Percentiles rank a stretch among this genome's conserved stretches.
Evolutionary conservation across 2,888 invertebrate genomes (phyloP).

Genomic region (Axea sp.): DNA sequence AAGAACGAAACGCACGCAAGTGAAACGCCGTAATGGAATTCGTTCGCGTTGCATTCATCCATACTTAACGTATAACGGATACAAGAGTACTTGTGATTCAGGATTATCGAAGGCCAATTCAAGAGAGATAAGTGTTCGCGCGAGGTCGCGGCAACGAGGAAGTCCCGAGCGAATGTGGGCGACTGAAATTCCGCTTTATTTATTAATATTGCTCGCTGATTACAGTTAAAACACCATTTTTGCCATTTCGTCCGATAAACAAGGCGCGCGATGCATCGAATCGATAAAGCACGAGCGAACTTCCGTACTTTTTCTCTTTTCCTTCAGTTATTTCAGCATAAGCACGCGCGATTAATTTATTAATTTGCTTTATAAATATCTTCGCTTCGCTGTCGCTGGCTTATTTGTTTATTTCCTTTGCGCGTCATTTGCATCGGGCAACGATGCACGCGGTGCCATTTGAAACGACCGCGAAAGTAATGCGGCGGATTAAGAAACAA

Average conservation of each 20-base stretch:
- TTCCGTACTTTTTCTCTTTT: too few species aligned
- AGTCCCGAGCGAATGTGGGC: conserved; percentile 44
- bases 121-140: conserved; percentile 43
- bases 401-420: too few species aligned
- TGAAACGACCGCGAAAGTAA: too few species aligned
- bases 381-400: too few species aligned
- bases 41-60: conserved; percentile 32
- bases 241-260: conserved; percentile 33
- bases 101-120: conserved; percentile 59
- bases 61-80: conserved; percentile 27
- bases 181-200: conserved; percentile 54
- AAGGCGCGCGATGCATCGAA: conserved; percentile 14
- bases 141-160: conserved; percentile 57
- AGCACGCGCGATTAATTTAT: too few species aligned
- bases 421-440: too few species aligned
- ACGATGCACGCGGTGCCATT: too few species aligned
- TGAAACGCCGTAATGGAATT: conserved; percentile 46
- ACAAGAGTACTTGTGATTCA: conserved; percentile 43
- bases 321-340: too few species aligned
- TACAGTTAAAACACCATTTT: conserved; percentile 21
- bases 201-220: conserved; percentile 52
- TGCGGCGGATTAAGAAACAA: too few species aligned
- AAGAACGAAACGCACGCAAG: conserved; percentile 41
- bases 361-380: too few species aligned
- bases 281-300: conserved; percentile 5